Percentiles rank a stretch among this genome's conserved stretches.
These are phyloP conservation scores for Ranitomeya variabilis DNA, from an alignment of 2,113 vertebrate species.

Conservation along the genomic window DNA sequence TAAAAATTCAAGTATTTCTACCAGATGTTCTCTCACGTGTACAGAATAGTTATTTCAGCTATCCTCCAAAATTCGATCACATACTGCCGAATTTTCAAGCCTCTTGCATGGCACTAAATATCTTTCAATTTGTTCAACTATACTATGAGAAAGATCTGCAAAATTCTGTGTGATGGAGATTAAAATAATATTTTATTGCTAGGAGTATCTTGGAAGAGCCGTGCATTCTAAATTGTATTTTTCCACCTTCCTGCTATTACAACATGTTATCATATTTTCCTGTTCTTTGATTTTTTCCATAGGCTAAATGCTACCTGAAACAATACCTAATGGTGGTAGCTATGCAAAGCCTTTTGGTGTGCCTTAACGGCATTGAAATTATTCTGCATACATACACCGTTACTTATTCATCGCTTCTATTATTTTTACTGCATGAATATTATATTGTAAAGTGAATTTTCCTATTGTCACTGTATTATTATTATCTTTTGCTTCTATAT, in stretches of 20 bases:
- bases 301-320: background rate
- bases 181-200: background rate
- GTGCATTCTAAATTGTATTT: background rate
- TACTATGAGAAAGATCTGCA: background rate
- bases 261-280: background rate
- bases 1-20: conserved; percentile 1
- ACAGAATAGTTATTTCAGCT: background rate
- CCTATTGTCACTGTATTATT: background rate
- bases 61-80: background rate
- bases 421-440: no score
- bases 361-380: background rate
- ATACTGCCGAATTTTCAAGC: background rate
- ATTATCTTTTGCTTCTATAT: background rate
- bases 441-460: background rate
- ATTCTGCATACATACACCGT: background rate
- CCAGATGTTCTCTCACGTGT: background rate
- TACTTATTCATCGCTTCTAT: no score
- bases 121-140: background rate
- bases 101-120: background rate
- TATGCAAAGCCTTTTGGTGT: background rate
- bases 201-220: background rate
- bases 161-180: background rate
- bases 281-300: background rate
- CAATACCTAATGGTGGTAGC: background rate
- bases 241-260: background rate